Evolutionary conservation across 2,888 invertebrate species (phyloP).

Genomic region (Leptopilina syphax): DNA sequence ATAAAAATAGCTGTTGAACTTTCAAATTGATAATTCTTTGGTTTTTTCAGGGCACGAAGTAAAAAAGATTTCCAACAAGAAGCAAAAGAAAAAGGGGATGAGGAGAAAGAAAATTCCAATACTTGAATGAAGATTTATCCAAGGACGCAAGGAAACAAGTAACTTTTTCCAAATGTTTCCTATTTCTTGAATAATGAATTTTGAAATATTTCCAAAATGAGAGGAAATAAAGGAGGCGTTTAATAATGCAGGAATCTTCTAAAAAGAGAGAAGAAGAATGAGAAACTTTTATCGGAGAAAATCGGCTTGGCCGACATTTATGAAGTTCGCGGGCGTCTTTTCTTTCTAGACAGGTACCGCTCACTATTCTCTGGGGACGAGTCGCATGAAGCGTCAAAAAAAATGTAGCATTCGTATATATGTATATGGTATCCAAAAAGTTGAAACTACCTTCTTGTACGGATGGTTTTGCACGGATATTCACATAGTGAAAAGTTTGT

Average conservation of each 20-base stretch:
- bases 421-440: slow-evolving; percentile 12
- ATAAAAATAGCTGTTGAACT: no score
- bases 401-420: slow-evolving; percentile 19
- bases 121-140: no score
- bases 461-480: slow-evolving; percentile 51
- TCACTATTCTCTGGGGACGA: slow-evolving; percentile 23
- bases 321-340: slow-evolving; percentile 14
- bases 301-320: slow-evolving; percentile 22
- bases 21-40: no score
- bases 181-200: no score
- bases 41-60: no score
- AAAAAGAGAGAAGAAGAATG: background rate
- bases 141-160: no score
- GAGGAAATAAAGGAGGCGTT: background rate
- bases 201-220: background rate
- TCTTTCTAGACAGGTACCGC: background rate
- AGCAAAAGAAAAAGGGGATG: no score
- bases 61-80: no score
- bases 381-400: slow-evolving; percentile 23
- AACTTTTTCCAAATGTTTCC: no score
- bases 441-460: slow-evolving; percentile 30
- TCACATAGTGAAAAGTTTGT: slow-evolving; percentile 52
- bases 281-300: background rate
- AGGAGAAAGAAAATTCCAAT: no score
- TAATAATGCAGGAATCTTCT: background rate